phyloP scores from a whole-genome alignment of 2,888 invertebrate species.

The Chloroclysta siterata region DNA sequence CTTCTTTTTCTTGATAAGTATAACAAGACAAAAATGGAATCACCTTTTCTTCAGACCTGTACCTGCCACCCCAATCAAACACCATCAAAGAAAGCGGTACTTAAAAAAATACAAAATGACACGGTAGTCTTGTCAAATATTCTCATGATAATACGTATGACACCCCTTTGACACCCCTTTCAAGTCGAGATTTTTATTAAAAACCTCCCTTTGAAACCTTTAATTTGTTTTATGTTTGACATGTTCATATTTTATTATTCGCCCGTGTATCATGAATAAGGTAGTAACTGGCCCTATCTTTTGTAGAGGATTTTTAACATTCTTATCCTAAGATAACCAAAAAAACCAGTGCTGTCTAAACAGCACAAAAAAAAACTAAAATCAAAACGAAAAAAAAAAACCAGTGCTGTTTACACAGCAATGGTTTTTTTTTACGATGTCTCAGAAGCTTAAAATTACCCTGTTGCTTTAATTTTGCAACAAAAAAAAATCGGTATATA shows the following conservation, averaged over 20 bases:
- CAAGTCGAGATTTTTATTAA: slow-evolving; percentile 33
- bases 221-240: slow-evolving; percentile 23
- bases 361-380: no score
- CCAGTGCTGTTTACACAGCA: no score
- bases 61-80: slow-evolving; percentile 20
- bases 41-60: slow-evolving; percentile 11
- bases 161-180: slow-evolving; percentile 31
- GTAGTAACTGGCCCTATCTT: no score
- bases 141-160: slow-evolving; percentile 27
- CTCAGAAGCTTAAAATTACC: no score
- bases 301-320: no score
- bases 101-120: slow-evolving; percentile 65
- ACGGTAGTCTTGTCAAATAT: slow-evolving; percentile 57
- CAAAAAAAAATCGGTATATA: no score
- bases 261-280: not conserved
- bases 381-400: no score
- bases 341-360: no score
- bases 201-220: slow-evolving; percentile 17
- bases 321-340: no score
- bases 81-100: slow-evolving; percentile 20
- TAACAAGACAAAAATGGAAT: not conserved
- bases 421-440: no score
- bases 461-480: no score
- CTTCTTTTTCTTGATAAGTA: no score
- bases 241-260: slow-evolving; percentile 19